These are phyloP conservation scores for Trichacis sp. DNA, from an alignment of 2,888 invertebrate species.

Conservation along the genomic window DNA sequence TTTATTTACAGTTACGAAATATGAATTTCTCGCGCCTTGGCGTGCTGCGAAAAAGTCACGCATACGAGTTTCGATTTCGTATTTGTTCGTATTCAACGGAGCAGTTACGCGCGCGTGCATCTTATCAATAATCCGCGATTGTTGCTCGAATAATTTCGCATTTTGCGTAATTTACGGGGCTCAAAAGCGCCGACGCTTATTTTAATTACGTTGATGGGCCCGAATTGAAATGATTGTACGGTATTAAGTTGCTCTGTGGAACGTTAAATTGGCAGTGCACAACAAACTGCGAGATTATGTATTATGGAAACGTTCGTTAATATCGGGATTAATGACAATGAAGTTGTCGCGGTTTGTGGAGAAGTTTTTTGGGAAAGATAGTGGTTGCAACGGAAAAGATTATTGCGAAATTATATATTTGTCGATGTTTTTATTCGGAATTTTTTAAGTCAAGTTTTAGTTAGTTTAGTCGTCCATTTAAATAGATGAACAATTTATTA, in stretches of 20 bases:
- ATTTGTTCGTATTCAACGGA: conserved; percentile 30
- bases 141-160: conserved; percentile 41
- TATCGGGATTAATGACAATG: too few species aligned
- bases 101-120: conserved; percentile 37
- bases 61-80: conserved; percentile 23
- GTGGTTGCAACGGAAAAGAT: too few species aligned
- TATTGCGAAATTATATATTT: too few species aligned
- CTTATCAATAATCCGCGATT: conserved; percentile 39
- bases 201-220: conserved; percentile 40
- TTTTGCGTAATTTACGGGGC: conserved; percentile 40
- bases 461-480: too few species aligned
- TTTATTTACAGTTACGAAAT: neutral
- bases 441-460: too few species aligned
- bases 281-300: conserved; percentile 7
- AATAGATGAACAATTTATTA: too few species aligned
- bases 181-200: conserved; percentile 42
- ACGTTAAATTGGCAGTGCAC: conserved; percentile 37
- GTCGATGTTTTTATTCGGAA: too few species aligned
- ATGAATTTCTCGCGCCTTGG: too few species aligned
- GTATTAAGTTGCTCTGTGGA: conserved; percentile 36
- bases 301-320: neutral
- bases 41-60: neutral
- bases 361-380: too few species aligned
- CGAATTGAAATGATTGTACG: conserved; percentile 40
- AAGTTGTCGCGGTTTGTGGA: too few species aligned